Base-by-base conservation (phyloP, 1,140 invertebrate species). In the Drosophila truncata region DNA sequence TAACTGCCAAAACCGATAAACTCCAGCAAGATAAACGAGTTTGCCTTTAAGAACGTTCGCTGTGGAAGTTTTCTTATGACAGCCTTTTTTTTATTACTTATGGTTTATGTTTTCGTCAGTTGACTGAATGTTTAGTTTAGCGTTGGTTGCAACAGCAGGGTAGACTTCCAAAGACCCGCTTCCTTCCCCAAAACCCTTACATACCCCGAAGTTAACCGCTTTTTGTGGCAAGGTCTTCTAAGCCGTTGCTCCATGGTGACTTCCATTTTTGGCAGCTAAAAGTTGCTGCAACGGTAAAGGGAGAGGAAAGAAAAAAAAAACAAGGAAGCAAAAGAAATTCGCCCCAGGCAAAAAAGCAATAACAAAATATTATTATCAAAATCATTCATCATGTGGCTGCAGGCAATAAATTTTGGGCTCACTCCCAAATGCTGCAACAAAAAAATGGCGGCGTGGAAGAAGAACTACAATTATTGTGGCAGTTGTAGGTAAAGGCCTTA, bases 281-380 rank as follows among this genome's bases (percentile, higher is more conserved):
- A 81, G 47, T 84, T 81, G 62, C 65, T 71, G 78, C 72, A 84
- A 69, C 73, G 57, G 69, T 55, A 78, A 50, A 64, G 64, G 11
- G 29, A 29, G 33, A 39, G 55, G 39, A 64, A 62, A 63, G 58
- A 0, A n/a, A 52, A 44, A 73, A 59, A 18, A 31, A n/a, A 31
- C 20, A 55, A 16, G 20, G 33, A 25, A 23, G 14, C 31, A 66
- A 65, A n/a, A 75, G 70, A 76, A 77, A 69, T 25, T 54, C 50
- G 55, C 41, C 50, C 55, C 57, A 64, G 61, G 81, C 69, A 81
- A 81, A 88, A 67, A 90, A 85, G 85, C 78, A 90, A 90, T 82
- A 90, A 85, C 78, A 85, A 90, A 90, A 90, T 90, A 90, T 91
- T 86, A 91, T 85, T 91, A 91, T 91, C 87, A 91, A 78, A 91